These are phyloP conservation scores for Glaucomys volans DNA, from an alignment of 2,113 vertebrate species.

Conservation along the genomic window DNA sequence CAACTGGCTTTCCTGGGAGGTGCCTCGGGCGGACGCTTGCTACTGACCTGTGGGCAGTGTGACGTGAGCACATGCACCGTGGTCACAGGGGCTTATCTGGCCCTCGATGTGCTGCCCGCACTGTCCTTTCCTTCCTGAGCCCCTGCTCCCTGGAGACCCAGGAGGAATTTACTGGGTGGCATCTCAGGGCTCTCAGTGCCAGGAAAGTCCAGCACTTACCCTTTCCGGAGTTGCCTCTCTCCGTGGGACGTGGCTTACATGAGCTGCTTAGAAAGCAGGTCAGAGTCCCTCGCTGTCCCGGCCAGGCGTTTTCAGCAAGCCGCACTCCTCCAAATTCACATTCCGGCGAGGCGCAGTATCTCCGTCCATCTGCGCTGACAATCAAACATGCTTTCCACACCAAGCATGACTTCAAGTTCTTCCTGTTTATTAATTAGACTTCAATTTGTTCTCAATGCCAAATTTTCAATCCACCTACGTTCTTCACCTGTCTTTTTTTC, in stretches of 20 bases:
- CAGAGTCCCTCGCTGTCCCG: neutral
- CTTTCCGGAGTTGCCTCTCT: neutral
- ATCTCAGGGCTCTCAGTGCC: neutral
- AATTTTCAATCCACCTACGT: conserved; percentile 34
- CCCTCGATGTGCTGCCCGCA: neutral
- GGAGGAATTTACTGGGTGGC: neutral
- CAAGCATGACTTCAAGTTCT: conserved; percentile 40
- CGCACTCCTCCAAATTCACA: neutral
- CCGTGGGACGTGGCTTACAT: neutral
- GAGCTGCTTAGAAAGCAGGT: neutral
- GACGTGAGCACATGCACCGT: neutral
- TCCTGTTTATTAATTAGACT: conserved; percentile 72
- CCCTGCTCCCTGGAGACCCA: neutral
- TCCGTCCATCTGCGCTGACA: neutral
- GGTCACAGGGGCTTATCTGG: neutral
- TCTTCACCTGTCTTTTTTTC: neutral
- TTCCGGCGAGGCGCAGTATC: rapidly evolving
- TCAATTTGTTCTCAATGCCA: conserved; percentile 63
- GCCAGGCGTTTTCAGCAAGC: neutral
- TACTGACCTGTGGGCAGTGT: neutral
- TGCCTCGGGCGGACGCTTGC: rapidly evolving
- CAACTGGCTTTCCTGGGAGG: rapidly evolving
- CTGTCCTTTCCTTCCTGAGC: neutral
- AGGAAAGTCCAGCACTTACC: neutral
- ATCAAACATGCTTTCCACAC: neutral